Evolutionary conservation across 2,113 vertebrate genomes (phyloP).

Genomic region (Bufo bufo): DNA sequence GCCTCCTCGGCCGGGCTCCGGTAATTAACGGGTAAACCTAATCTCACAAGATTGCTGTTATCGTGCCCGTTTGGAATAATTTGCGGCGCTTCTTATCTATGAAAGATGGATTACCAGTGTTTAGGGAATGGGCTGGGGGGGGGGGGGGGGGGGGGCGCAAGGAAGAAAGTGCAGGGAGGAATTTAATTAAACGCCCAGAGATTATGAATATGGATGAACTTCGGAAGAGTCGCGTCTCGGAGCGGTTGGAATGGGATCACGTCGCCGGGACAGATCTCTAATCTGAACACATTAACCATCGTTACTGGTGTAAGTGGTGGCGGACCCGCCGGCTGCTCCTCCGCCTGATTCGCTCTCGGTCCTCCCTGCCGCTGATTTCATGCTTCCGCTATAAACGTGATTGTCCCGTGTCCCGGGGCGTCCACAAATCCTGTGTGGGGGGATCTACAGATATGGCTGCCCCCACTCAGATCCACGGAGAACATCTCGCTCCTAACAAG

Average conservation of each 20-base stretch:
- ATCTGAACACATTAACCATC: slow-evolving; percentile 67
- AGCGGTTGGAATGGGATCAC: slow-evolving; percentile 64
- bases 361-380: not conserved
- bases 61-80: slow-evolving; percentile 67
- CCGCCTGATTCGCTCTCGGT: not conserved
- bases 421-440: not conserved
- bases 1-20: not conserved
- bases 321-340: slow-evolving; percentile 40
- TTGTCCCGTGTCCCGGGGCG: not conserved
- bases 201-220: slow-evolving; percentile 75
- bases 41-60: slow-evolving; percentile 69
- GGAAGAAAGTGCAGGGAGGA: slow-evolving; percentile 62
- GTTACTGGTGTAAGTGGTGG: slow-evolving; percentile 64
- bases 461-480: too few relatives aligned
- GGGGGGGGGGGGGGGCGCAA: slow-evolving; percentile 65
- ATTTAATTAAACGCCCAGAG: slow-evolving; percentile 76
- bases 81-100: slow-evolving; percentile 71
- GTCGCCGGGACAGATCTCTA: slow-evolving; percentile 68
- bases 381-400: not conserved
- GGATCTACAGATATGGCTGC: not conserved
- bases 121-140: slow-evolving; percentile 71
- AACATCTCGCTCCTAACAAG: too few relatives aligned
- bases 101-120: slow-evolving; percentile 75
- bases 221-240: slow-evolving; percentile 68
- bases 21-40: slow-evolving; percentile 57